Conservation (phyloP, 2,888 invertebrate genomes). For the Drosophila ochracea region DNA sequence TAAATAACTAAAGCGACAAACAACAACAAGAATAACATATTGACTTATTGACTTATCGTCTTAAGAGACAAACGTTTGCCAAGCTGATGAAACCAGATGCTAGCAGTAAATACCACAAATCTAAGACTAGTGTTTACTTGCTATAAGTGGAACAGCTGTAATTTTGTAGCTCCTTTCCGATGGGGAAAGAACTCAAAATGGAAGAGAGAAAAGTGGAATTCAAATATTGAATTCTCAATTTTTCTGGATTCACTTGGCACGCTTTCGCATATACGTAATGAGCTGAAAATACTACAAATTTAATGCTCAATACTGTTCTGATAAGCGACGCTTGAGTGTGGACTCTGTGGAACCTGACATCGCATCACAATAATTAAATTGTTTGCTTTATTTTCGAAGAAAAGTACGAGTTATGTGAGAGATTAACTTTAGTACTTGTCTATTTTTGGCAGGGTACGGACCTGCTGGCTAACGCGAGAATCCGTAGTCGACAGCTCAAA, state of each 20-base stretch:
- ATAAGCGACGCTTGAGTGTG: slow-evolving; percentile 56
- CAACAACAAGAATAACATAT: slow-evolving; percentile 35
- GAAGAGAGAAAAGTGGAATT: background rate
- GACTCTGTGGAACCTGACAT: slow-evolving; percentile 64
- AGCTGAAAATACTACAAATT: slow-evolving; percentile 21
- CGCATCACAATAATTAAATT: slow-evolving; percentile 28
- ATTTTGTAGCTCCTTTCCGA: slow-evolving; percentile 16
- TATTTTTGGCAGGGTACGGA: slow-evolving; percentile 78
- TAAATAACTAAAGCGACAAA: slow-evolving; percentile 23
- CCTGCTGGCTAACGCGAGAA: slow-evolving; percentile 69
- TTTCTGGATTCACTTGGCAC: slow-evolving; percentile 25
- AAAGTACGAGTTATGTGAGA: slow-evolving; percentile 63
- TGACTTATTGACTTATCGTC: slow-evolving; percentile 57
- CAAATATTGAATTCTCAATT: background rate
- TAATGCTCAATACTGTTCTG: slow-evolving; percentile 54
- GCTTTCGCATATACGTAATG: slow-evolving; percentile 51
- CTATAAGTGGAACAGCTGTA: background rate
- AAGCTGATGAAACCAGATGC: slow-evolving; percentile 69
- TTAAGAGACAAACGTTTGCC: slow-evolving; percentile 38
- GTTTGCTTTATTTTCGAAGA: slow-evolving; percentile 61
- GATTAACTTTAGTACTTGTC: slow-evolving; percentile 67
- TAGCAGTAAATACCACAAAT: slow-evolving; percentile 54
- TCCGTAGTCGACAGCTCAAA: slow-evolving; percentile 24
- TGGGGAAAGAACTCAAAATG: background rate
- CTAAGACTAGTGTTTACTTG: slow-evolving; percentile 40